A percentile compares a stretch with the other conserved stretches of the same genome.
Conservation (phyloP, 2,888 invertebrate genomes). For the Mythimna albipuncta region DNA sequence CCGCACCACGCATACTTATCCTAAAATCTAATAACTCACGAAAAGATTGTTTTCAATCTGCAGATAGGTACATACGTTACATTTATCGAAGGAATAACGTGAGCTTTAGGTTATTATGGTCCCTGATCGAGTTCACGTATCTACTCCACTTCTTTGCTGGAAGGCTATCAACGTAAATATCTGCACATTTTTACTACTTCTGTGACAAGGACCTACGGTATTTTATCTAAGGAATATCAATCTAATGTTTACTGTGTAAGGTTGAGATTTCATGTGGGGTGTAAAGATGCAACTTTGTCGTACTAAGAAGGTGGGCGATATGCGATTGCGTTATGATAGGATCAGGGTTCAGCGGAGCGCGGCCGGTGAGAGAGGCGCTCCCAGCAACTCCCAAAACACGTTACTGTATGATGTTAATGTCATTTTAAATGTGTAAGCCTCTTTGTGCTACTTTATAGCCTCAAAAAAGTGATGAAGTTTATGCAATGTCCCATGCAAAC, state of each 20-base stretch:
- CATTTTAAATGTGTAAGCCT: slow-evolving; percentile 79
- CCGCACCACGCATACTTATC: slow-evolving; percentile 3
- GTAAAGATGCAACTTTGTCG: slow-evolving; percentile 72
- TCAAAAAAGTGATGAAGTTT: neutral
- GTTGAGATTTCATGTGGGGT: slow-evolving; percentile 65
- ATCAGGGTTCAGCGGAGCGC: slow-evolving; percentile 87
- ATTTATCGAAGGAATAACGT: slow-evolving; percentile 79
- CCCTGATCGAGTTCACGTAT: slow-evolving; percentile 87
- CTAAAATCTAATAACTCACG: slow-evolving; percentile 57
- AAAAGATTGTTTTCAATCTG: slow-evolving; percentile 68
- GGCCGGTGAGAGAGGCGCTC: slow-evolving; percentile 76
- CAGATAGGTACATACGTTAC: slow-evolving; percentile 68
- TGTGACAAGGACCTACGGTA: slow-evolving; percentile 68
- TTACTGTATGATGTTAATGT: slow-evolving; percentile 84
- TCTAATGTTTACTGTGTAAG: slow-evolving; percentile 63
- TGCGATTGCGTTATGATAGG: slow-evolving; percentile 90
- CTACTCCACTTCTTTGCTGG: slow-evolving; percentile 87
- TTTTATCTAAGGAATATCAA: slow-evolving; percentile 23
- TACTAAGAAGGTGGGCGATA: slow-evolving; percentile 72
- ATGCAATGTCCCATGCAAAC: neutral
- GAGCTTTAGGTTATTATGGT: slow-evolving; percentile 84
- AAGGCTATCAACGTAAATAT: slow-evolving; percentile 89
- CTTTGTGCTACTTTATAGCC: slow-evolving; percentile 65
- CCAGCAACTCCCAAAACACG: slow-evolving; percentile 75
- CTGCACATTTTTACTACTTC: slow-evolving; percentile 79